These are phyloP conservation scores for Eucidaris tribuloides DNA, from an alignment of 35 echinoderm and acorn worm species.

Conservation along the genomic window DNA sequence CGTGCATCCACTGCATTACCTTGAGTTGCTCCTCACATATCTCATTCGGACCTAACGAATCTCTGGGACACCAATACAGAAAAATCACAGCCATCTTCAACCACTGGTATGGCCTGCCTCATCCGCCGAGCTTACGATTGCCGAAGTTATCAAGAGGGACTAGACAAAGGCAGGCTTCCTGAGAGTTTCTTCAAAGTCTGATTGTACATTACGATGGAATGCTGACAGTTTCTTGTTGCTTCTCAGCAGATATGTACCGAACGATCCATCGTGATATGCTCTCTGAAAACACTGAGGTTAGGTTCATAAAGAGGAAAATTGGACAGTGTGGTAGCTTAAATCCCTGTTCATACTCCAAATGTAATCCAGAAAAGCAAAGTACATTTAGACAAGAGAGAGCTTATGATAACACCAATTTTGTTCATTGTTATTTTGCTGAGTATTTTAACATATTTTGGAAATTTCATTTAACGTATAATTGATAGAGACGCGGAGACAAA, in stretches of 20 bases:
- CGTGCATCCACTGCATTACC: conserved; percentile 5
- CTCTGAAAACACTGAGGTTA: conserved; percentile 36
- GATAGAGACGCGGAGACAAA: neutral
- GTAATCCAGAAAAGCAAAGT: neutral
- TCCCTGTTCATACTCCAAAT: neutral
- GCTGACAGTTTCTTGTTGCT: conserved; percentile 6
- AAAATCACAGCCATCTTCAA: neutral
- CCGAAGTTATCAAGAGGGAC: neutral
- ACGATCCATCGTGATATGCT: neutral
- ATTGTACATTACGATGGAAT: conserved; percentile 11
- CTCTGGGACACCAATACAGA: neutral
- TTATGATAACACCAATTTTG: neutral
- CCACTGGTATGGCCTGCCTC: neutral
- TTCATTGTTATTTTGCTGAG: neutral
- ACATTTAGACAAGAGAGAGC: neutral
- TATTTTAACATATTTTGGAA: neutral
- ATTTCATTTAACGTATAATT: neutral
- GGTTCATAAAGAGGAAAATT: neutral
- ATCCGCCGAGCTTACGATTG: no score
- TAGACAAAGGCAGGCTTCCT: neutral
- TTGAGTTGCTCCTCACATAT: neutral
- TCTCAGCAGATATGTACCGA: neutral
- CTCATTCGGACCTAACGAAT: conserved; percentile 1
- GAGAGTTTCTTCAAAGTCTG: conserved; percentile 15
- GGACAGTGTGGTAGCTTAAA: no score